Percentiles rank a stretch among this genome's conserved stretches.
Evolutionary conservation across 1,140 invertebrate species (phyloP).

Genomic region (Rhynchophorus ferrugineus): DNA sequence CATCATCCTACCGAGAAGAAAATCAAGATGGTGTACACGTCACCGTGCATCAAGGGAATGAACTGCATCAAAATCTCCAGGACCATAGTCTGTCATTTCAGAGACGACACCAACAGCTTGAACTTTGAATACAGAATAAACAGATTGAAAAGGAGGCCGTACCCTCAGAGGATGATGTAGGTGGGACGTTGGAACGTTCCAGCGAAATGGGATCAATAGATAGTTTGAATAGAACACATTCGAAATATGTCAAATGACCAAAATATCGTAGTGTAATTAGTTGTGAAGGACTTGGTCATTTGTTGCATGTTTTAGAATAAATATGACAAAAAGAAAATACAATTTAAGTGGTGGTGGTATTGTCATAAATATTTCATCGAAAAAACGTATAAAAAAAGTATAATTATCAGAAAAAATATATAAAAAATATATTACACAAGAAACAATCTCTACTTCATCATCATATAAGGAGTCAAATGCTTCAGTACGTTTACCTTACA

Average conservation of each 20-base stretch:
- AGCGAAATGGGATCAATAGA: too few relatives aligned
- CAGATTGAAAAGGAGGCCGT: constrained; percentile 29
- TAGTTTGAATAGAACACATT: too few relatives aligned
- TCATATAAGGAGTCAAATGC: too few relatives aligned
- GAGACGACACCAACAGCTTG: constrained; percentile 30
- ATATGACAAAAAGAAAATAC: not conserved
- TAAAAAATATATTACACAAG: too few relatives aligned
- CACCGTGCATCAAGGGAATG: constrained; percentile 29
- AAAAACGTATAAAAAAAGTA: not conserved
- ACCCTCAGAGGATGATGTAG: constrained; percentile 28
- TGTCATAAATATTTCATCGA: not conserved
- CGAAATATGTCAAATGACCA: too few relatives aligned
- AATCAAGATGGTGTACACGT: constrained; percentile 34
- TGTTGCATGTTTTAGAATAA: too few relatives aligned
- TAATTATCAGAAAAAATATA: not conserved
- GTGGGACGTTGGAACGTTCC: not conserved
- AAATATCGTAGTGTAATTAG: too few relatives aligned
- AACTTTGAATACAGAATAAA: constrained; percentile 34
- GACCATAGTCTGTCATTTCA: constrained; percentile 33
- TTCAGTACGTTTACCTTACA: not conserved
- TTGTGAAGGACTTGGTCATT: too few relatives aligned
- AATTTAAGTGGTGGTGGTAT: not conserved
- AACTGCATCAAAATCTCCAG: constrained; percentile 35
- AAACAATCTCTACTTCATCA: too few relatives aligned
- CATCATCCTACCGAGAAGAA: constrained; percentile 32